Evolutionary conservation across 2,797 vertebrate genomes (phyloP).

Genomic region (Malacoctenus gilli): DNA sequence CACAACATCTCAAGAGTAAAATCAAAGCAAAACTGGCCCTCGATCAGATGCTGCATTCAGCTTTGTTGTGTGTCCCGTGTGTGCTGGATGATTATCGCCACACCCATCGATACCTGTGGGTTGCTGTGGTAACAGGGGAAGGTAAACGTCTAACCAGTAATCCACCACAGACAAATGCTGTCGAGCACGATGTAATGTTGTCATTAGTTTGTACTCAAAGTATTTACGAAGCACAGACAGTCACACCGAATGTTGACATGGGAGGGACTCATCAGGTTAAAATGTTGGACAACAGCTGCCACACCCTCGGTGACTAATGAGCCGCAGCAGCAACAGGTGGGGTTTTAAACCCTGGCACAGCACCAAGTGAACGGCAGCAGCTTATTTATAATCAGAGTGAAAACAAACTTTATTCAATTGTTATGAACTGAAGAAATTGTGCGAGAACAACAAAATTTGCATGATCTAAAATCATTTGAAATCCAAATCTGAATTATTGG

Average conservation of each 20-base stretch:
- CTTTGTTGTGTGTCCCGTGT: neutral
- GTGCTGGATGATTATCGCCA: constrained; percentile 6
- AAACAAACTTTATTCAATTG: too few species aligned
- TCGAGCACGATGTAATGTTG: neutral
- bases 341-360: neutral
- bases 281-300: neutral
- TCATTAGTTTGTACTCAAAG: neutral
- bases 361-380: neutral
- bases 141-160: neutral
- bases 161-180: neutral
- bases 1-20: too few species aligned
- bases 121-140: too few species aligned
- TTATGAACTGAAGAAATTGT: too few species aligned
- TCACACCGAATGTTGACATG: too few species aligned
- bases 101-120: constrained; percentile 6
- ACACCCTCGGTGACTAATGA: neutral
- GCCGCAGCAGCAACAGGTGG: neutral
- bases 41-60: too few species aligned
- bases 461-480: too few species aligned
- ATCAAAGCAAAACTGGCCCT: neutral
- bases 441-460: too few species aligned
- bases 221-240: neutral
- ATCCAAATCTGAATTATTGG: too few species aligned
- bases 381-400: too few species aligned
- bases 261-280: neutral